Base-by-base conservation (phyloP, 1,140 invertebrate genomes). In the Listronotus bonariensis region DNA sequence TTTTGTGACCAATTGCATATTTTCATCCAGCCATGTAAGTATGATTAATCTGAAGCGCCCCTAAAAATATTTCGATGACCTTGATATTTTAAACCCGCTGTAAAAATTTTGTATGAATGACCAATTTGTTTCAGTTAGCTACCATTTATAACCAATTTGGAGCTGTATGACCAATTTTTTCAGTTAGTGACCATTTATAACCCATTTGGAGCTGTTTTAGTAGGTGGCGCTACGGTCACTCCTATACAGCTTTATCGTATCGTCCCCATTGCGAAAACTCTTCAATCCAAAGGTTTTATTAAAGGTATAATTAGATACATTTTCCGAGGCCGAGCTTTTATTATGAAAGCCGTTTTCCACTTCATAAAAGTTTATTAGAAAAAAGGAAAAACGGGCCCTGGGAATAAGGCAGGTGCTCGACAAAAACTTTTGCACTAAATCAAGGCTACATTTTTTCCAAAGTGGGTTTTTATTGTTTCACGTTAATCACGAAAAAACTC, bases 231-330 rank as follows among this genome's bases (percentile, higher is more conserved):
- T 26, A 26, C 20, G 2, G 20, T 26, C 20, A 26, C 2, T 26
- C 20, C 2, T 5, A 1, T 26, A 26, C 2, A 26, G 20, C 20
- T 26, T 3, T 26, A 26, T 26, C 20, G 20, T 18, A 51, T 3
- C 11, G n/a, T 51, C 11, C n/a, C 18, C 34, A 12, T 11, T 14
- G 34, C 31, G n/a, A 60, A 10, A 14, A 15, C 34, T 51, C 48
- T 46, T 46, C 41, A 60, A 52, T 52, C 58, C 46, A 41, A 51
- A 52, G 58, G 58, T 60, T 60, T 60, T 60, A 60, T 60, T 60
- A 60, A 62, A 62, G 59, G 59, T 62, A 62, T 62, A 62, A 62
- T 62, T 62, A 62, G 59, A 62, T 62, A 62, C 59, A 62, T 62
- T 62, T 62, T 62, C 59, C 49, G 59, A 54, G 59, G 59, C 38